Evolutionary conservation across 2,113 vertebrate species (phyloP).

Genomic region (Dipodomys stephensi): DNA sequence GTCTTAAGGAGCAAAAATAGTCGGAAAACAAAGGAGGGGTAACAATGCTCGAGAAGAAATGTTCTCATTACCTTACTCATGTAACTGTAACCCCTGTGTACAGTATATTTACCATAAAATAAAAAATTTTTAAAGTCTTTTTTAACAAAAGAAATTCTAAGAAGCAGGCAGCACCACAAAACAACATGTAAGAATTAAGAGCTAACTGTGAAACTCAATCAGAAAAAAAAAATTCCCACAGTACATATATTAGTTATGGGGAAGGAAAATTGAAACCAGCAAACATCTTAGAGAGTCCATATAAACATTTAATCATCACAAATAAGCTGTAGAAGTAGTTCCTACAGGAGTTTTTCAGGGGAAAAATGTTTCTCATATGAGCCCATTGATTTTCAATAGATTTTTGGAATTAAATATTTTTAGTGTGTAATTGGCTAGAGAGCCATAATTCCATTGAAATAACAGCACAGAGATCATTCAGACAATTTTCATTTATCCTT

Average conservation of each 20-base stretch:
- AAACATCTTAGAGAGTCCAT: conserved; percentile 47
- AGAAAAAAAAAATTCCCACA: conserved; percentile 7
- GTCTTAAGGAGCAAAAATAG: not conserved
- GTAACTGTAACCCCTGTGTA: too few species aligned
- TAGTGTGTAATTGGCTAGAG: conserved; percentile 3
- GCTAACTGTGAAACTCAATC: conserved; percentile 1
- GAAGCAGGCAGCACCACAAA: not conserved
- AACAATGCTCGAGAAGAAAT: too few species aligned
- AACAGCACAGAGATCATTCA: not conserved
- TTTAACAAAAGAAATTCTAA: not conserved
- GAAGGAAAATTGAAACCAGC: conserved; percentile 42
- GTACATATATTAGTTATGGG: not conserved
- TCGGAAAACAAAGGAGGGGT: too few species aligned
- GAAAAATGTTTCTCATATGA: conserved; percentile 5
- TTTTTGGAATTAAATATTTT: conserved; percentile 25
- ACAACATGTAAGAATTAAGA: conserved; percentile 33
- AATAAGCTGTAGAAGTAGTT: conserved; percentile 13
- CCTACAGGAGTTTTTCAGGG: not conserved
- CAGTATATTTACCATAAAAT: not conserved
- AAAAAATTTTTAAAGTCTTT: not conserved
- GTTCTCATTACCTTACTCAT: too few species aligned
- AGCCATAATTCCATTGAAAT: not conserved
- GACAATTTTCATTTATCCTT: not conserved
- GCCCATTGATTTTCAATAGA: conserved; percentile 8
- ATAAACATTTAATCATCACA: conserved; percentile 56